phyloP scores from a whole-genome alignment of 1,140 invertebrate genomes.

The Telenomus remus region DNA sequence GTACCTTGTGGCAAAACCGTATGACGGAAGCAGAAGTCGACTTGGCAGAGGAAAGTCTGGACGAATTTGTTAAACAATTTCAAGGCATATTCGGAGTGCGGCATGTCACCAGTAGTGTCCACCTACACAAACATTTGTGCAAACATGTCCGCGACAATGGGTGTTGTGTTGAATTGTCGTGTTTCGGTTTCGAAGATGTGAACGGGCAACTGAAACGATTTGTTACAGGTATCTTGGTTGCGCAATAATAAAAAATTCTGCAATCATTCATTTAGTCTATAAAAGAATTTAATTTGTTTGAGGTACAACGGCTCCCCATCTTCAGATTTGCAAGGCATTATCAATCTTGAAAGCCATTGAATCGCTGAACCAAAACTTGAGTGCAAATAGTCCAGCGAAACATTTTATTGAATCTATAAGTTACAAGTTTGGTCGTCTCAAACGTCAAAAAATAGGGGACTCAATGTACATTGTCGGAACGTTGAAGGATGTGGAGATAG shows the following conservation, averaged over 20 bases:
- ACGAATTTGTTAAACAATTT: conserved; percentile 14
- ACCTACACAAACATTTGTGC: conserved; percentile 35
- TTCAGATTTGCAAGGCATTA: conserved; percentile 3
- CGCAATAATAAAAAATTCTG: too few species aligned
- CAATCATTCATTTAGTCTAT: too few species aligned
- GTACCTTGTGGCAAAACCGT: neutral
- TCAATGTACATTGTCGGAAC: conserved; percentile 3
- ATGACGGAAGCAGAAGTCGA: neutral
- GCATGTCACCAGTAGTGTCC: conserved; percentile 27
- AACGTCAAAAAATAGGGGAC: neutral
- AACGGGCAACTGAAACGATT: conserved; percentile 20
- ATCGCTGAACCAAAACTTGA: neutral
- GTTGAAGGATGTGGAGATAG: neutral
- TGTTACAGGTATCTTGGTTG: neutral
- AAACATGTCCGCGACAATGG: conserved; percentile 27
- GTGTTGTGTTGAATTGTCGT: conserved; percentile 22
- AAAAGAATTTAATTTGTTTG: too few species aligned
- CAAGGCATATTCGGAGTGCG: conserved; percentile 21
- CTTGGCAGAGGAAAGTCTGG: neutral
- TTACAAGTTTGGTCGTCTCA: neutral
- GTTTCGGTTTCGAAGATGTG: conserved; percentile 38
- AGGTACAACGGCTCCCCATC: conserved; percentile 4
- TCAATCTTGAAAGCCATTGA: neutral
- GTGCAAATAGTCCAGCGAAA: neutral
- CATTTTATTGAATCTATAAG: neutral